Evolutionary conservation across 1,140 invertebrate species (phyloP).

Genomic region (Saxidomus purpurata): DNA sequence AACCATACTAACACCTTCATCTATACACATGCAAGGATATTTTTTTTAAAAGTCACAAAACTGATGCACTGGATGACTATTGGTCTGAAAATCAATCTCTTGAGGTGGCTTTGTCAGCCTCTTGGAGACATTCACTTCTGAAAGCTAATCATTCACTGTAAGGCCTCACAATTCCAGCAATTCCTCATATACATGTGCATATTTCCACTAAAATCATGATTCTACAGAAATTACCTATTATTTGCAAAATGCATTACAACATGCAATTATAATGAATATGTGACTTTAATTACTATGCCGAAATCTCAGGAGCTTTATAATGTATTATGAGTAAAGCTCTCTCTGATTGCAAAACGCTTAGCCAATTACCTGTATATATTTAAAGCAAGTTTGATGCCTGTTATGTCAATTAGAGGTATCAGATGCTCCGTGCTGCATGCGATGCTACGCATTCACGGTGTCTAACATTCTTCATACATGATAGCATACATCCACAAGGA

Average conservation of each 20-base stretch:
- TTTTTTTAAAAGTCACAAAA: no score
- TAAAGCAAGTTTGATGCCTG: neutral
- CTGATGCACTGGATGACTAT: no score
- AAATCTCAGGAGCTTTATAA: neutral
- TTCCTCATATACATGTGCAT: no score
- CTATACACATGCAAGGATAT: no score
- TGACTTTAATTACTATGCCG: constrained; percentile 8
- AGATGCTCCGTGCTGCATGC: constrained; percentile 14
- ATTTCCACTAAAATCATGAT: no score
- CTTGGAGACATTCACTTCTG: no score
- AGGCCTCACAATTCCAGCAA: no score
- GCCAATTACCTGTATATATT: constrained; percentile 6
- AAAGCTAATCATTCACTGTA: no score
- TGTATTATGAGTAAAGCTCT: neutral
- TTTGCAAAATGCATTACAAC: neutral
- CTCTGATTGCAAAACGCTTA: constrained; percentile 13
- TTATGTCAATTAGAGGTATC: constrained; percentile 10
- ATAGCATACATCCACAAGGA: neutral
- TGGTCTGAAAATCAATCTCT: no score
- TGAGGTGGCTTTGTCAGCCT: no score
- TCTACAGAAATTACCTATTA: neutral
- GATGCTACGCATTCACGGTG: neutral
- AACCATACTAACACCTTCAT: no score
- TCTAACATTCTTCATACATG: constrained; percentile 28
- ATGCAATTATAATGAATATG: neutral